Evolutionary conservation across 2,113 vertebrate species (phyloP), one percentile per base, ranked within the genome.

Genomic region (Aix galericulata): DNA sequence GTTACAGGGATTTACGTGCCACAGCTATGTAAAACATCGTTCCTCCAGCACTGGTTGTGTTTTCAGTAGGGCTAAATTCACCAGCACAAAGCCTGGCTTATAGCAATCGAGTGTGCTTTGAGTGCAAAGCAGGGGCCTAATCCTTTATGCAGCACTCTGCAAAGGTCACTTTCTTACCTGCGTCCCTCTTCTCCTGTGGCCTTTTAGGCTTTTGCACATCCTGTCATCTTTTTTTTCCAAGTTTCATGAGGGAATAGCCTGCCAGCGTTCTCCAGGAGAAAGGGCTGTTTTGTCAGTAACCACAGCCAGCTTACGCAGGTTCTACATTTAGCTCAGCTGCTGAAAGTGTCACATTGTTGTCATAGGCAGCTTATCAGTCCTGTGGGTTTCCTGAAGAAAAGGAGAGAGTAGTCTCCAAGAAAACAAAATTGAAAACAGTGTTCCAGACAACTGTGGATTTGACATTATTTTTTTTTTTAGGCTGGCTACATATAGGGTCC

Each of bases 391-490:
- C 15, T 95, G 83, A 73, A 90, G 90, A 86, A 72, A 53, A 55
- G 58, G 38, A 75, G 38, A 86, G 68, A 88, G 91, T 55, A 32
- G 72, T 98, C 80, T 96, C 95, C 79, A 97, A 63, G 97, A 96
- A 97, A 97, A 97, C 91, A 93, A 59, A 79, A 52, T 34, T 11
- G n/a, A 85, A 96, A 97, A 96, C 96, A 96, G 69, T 91, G 93
- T 95, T 97, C 92, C 88, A 62, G 25, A 91, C n/a, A 89, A 96
- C 82, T 82, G 53, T 36, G 38, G 87, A 73, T 69, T 95, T 95
- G 93, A 96, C 95, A 93, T 4, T 32, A 1, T 96, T 34, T 97
- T 97, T 97, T 97, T 97, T 91, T 96, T 97, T 95, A 94, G 93
- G 52, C 64, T 79, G 82, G 32, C 27, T 83, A 11, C 59, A 50